Evolutionary conservation across 2,113 vertebrate species (phyloP).

Genomic region (Aix galericulata): DNA sequence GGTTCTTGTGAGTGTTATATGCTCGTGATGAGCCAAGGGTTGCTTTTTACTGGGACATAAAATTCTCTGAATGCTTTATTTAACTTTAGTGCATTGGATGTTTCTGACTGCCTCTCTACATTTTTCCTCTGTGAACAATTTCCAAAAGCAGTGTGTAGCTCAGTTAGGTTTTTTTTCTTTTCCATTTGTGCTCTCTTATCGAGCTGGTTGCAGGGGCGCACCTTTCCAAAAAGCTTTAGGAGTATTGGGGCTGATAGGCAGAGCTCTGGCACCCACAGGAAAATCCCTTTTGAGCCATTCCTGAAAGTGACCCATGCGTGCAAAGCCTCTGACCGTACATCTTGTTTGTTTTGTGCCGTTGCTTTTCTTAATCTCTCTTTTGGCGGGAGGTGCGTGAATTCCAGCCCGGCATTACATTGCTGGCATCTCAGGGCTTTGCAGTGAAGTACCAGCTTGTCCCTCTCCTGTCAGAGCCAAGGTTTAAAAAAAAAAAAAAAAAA

Average conservation of each 20-base stretch:
- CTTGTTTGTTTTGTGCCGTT: not conserved
- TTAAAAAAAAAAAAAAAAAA: not conserved
- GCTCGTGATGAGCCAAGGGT: constrained; percentile 51
- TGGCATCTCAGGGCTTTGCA: not conserved
- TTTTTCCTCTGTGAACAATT: constrained; percentile 27
- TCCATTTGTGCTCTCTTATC: not conserved
- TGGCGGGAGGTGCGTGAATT: not conserved
- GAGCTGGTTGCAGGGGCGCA: not conserved
- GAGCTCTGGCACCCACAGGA: not conserved
- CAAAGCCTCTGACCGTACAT: not conserved
- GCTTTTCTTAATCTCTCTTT: not conserved
- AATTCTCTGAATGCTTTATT: constrained; percentile 62
- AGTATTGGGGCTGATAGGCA: not conserved
- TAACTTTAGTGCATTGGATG: constrained; percentile 32
- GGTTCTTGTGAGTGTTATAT: constrained; percentile 34
- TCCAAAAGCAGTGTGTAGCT: not conserved
- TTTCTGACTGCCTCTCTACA: not conserved
- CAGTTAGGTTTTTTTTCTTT: not conserved
- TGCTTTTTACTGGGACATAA: constrained; percentile 43
- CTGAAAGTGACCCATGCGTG: not conserved
- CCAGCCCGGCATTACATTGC: not conserved
- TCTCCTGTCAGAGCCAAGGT: not conserved
- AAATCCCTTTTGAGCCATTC: not conserved
- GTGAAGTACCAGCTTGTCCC: not conserved
- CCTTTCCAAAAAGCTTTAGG: not conserved